These are phyloP conservation scores for Ernsta delagoae DNA, from an alignment of 2,888 invertebrate species.

Conservation along the genomic window DNA sequence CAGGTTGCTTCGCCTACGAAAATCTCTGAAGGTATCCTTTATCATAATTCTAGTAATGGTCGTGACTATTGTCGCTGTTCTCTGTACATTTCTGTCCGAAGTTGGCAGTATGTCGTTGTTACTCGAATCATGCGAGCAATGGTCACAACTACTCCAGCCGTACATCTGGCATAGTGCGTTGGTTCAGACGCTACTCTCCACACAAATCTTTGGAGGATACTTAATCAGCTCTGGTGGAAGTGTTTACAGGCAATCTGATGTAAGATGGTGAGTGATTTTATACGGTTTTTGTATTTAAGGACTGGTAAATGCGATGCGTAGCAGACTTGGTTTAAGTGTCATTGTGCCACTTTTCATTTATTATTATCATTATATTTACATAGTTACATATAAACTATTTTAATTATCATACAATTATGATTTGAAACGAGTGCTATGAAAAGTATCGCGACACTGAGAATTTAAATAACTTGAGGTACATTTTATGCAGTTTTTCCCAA, in stretches of 20 bases:
- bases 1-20: slow-evolving; percentile 80
- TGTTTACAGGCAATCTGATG: slow-evolving; percentile 86
- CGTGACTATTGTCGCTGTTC: slow-evolving; percentile 62
- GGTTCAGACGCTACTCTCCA: slow-evolving; percentile 87
- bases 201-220: slow-evolving; percentile 87
- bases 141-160: slow-evolving; percentile 66
- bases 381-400: too few relatives aligned
- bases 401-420: too few relatives aligned
- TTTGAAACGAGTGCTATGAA: too few relatives aligned
- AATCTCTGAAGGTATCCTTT: slow-evolving; percentile 76
- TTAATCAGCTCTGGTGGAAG: slow-evolving; percentile 87
- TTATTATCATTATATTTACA: too few relatives aligned
- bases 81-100: slow-evolving; percentile 69
- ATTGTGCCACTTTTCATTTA: too few relatives aligned
- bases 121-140: slow-evolving; percentile 73
- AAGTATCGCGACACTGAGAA: too few relatives aligned
- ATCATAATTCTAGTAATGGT: slow-evolving; percentile 64
- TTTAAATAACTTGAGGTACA: too few relatives aligned
- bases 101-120: slow-evolving; percentile 58
- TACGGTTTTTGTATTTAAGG: background rate
- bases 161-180: slow-evolving; percentile 86
- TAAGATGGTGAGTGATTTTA: slow-evolving; percentile 83
- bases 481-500: too few relatives aligned
- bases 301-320: background rate
- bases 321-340: too few relatives aligned